Percentiles rank a stretch among this genome's conserved stretches.
These are phyloP conservation scores for Paragorgia papillata DNA, from an alignment of 92 coral and sea anemone genomes.

Conservation along the genomic window DNA sequence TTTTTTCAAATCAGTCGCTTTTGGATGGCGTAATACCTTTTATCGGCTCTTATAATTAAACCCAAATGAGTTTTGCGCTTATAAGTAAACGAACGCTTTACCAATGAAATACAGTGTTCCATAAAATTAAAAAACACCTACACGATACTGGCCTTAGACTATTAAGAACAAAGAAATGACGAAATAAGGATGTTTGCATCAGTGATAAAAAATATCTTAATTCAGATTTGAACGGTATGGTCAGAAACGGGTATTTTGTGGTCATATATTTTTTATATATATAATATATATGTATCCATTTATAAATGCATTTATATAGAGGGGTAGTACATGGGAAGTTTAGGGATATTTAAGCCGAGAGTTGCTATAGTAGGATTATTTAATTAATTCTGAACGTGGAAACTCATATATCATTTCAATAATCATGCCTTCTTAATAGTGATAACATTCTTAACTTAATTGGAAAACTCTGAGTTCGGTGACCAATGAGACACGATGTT, in stretches of 20 bases:
- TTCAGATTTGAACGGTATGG: not conserved
- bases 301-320: no score
- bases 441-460: constrained; percentile 48
- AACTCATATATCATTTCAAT: constrained; percentile 22
- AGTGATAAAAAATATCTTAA: not conserved
- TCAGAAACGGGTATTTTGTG: no score
- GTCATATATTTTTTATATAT: no score
- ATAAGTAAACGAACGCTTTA: constrained; percentile 7
- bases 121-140: not conserved
- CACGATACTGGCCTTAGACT: not conserved
- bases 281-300: no score
- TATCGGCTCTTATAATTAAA: constrained; percentile 6
- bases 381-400: constrained; percentile 32
- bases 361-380: constrained; percentile 11
- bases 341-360: no score
- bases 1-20: not conserved
- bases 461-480: constrained; percentile 1
- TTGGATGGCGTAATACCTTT: not conserved
- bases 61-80: not conserved
- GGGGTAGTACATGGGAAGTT: no score
- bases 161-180: not conserved
- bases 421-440: constrained; percentile 18
- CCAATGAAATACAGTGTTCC: no score
- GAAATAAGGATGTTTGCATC: not conserved
- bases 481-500: constrained; percentile 4